phyloP scores from a whole-genome alignment of 2,888 invertebrate species.

The Tetranychus truncatus region DNA sequence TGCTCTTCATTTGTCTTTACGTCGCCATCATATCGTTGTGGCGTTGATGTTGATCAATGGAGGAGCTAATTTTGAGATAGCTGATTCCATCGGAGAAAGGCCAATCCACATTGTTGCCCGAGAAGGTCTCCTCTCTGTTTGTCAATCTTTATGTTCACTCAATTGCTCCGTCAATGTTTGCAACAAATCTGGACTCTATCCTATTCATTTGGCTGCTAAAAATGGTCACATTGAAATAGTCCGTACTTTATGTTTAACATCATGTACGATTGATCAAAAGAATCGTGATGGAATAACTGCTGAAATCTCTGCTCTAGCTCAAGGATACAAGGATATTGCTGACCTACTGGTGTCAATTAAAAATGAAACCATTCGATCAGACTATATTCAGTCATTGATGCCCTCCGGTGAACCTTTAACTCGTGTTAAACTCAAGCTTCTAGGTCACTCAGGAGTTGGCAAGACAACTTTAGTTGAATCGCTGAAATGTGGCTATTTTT shows the following conservation, averaged over 20 bases:
- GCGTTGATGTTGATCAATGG: slow-evolving; percentile 43
- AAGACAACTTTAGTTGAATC: slow-evolving; percentile 49
- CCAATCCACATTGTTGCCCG: slow-evolving; percentile 43
- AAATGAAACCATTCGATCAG: slow-evolving; percentile 32
- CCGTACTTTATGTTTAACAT: slow-evolving; percentile 48
- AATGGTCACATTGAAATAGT: slow-evolving; percentile 51
- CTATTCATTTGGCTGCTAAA: slow-evolving; percentile 51
- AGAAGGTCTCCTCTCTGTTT: slow-evolving; percentile 40
- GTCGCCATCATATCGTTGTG: slow-evolving; percentile 40
- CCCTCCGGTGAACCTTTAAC: slow-evolving; percentile 41
- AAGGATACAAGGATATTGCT: slow-evolving; percentile 43
- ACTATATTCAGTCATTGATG: slow-evolving; percentile 45
- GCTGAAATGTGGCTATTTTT: slow-evolving; percentile 47
- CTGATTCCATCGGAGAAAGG: slow-evolving; percentile 39
- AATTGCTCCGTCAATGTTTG: slow-evolving; percentile 45
- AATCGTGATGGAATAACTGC: slow-evolving; percentile 45
- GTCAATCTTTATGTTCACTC: slow-evolving; percentile 42
- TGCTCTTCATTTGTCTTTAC: slow-evolving; percentile 44
- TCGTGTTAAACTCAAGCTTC: slow-evolving; percentile 47
- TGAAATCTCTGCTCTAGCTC: slow-evolving; percentile 55
- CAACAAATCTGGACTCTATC: slow-evolving; percentile 44
- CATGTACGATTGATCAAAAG: slow-evolving; percentile 47
- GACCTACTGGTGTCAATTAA: slow-evolving; percentile 24
- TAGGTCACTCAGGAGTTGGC: slow-evolving; percentile 54
- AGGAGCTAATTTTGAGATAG: slow-evolving; percentile 42